phyloP scores from a whole-genome alignment of 2,797 vertebrate species.

The Serranus cabrilla region DNA sequence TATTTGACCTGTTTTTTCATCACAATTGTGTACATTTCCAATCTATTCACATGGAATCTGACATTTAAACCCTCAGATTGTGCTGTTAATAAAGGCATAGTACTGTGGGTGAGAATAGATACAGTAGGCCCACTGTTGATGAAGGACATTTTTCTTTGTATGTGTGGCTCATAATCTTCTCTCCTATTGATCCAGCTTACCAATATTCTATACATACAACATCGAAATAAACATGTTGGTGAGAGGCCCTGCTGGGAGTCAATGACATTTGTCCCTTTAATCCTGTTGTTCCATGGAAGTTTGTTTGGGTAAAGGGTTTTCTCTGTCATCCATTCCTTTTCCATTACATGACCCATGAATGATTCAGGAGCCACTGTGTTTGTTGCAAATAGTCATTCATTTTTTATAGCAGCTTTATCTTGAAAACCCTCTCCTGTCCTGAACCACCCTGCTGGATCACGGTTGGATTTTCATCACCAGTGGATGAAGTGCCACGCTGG shows the following conservation, averaged over 20 bases:
- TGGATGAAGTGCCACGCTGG: slow-evolving; percentile 70
- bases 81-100: not conserved
- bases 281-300: slow-evolving; percentile 40
- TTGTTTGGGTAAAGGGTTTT: slow-evolving; percentile 47
- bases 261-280: slow-evolving; percentile 27
- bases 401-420: slow-evolving; percentile 82
- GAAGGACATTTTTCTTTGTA: not conserved
- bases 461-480: slow-evolving; percentile 62
- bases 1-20: not conserved
- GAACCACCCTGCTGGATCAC: slow-evolving; percentile 60
- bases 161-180: not conserved
- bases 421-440: slow-evolving; percentile 69
- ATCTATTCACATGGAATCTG: not conserved
- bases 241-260: slow-evolving; percentile 12
- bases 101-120: not conserved
- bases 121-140: not conserved
- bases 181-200: not conserved
- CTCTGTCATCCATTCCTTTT: slow-evolving; percentile 66
- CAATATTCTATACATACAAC: not conserved
- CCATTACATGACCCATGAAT: slow-evolving; percentile 83
- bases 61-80: not conserved
- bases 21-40: not conserved
- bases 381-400: slow-evolving; percentile 84
- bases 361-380: slow-evolving; percentile 82
- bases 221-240: not conserved